A percentile compares a stretch with the other conserved stretches of the same genome.
Evolutionary conservation across 2,888 invertebrate genomes (phyloP).

Genomic region (Caenorhabditis virilis): DNA sequence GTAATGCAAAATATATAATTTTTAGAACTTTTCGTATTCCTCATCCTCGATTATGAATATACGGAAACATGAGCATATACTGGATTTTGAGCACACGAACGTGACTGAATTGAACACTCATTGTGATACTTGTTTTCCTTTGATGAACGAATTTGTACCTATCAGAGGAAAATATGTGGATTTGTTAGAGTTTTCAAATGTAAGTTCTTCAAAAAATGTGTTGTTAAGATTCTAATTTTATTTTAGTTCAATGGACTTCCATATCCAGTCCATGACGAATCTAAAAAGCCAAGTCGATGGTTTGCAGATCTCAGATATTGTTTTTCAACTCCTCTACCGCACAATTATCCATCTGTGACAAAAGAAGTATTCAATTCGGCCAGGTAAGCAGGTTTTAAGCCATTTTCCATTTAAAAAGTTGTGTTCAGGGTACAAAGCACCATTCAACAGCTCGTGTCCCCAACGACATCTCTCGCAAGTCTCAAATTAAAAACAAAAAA

Average conservation of each 20-base stretch:
- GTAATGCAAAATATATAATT: no score
- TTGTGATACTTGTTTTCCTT: conserved; percentile 40
- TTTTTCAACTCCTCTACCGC: conserved; percentile 51
- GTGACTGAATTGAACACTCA: conserved; percentile 10
- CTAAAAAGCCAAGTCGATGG: conserved; percentile 23
- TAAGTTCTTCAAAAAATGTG: conserved; percentile 6
- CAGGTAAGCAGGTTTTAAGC: conserved; percentile 29
- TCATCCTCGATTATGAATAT: no score
- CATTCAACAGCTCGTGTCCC: conserved; percentile 8
- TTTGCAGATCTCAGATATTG: conserved; percentile 51
- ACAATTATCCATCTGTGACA: conserved; percentile 52
- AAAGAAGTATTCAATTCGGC: conserved; percentile 47
- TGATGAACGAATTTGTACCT: conserved; percentile 7
- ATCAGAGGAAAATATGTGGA: conserved; percentile 40
- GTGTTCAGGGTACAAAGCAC: conserved; percentile 11
- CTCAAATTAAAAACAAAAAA: background rate
- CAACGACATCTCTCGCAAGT: conserved; percentile 4
- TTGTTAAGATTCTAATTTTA: background rate
- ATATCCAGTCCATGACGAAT: conserved; percentile 22
- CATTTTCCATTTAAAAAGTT: no score
- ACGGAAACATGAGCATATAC: background rate
- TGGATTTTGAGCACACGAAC: conserved; percentile 4
- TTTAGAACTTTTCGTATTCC: no score
- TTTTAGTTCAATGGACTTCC: conserved; percentile 46
- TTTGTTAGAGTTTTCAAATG: conserved; percentile 47